Evolutionary conservation across 2,888 invertebrate species (phyloP), one percentile per base, ranked within the genome.

Genomic region (Melikaiella ostensackeni): DNA sequence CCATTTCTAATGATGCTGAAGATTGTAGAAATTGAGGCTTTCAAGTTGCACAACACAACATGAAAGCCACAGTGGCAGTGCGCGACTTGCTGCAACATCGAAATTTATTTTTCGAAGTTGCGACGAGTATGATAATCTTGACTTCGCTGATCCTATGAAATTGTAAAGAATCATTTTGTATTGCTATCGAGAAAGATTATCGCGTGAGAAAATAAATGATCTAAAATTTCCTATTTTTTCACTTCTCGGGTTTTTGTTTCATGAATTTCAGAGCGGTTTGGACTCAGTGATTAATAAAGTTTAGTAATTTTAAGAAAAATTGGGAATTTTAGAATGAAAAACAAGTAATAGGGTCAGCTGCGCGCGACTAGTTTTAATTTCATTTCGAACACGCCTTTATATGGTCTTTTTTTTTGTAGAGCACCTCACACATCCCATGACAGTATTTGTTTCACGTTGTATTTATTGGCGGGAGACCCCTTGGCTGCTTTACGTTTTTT

Each of bases 391-490:
- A 70, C 86, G 85, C 85, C 84, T 85, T 86, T 85, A 78, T 79
- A 76, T 83, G 81, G 83, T n/a, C n/a, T 80, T 82, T 86, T 84
- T 84, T 85, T 84, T 84, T 80, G 77, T 82, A 81, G 83, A 85
- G 83, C 83, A 84, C 82, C 82, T 83, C 81, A 81, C 80, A 80
- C 79, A 79, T 80, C 83, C 80, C 83, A 81, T 79, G 79, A 75
- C 46, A 70, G n/a, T 50, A 70, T 70, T 63, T 50, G 70, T 77
- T 78, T 81, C 81, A 80, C 75, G 75, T 81, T 79, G 80, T 83
- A 84, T 83, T 76, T 55, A 80, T 83, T 86, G 78, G 90, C 90
- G 89, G 89, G 88, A 90, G 90, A 87, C 86, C 89, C 86, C 85
- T 91, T 87, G 91, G 88, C 86, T 78, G 78, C 66, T 79, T 73